A percentile compares a stretch with the other conserved stretches of the same genome.
Evolutionary conservation across 2,888 invertebrate species (phyloP).

Genomic region (Microdon myrmicae): DNA sequence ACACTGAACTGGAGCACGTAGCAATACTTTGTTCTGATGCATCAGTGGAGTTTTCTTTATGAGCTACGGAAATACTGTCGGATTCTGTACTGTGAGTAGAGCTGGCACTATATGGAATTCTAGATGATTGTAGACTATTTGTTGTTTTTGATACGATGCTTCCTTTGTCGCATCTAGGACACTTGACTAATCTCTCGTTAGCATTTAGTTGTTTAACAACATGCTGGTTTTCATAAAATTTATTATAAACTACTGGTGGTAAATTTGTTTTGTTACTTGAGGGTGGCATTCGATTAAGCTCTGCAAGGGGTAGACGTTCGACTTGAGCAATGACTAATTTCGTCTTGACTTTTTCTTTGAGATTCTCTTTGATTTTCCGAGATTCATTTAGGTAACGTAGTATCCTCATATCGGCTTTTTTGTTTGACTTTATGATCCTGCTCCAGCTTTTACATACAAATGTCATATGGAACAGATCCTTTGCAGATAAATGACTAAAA

Average conservation of each 20-base stretch:
- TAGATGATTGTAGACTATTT: conserved; percentile 1
- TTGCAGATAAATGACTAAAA: conserved; percentile 15
- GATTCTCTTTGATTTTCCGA: conserved; percentile 30
- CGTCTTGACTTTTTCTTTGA: conserved; percentile 4
- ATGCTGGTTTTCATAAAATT: conserved; percentile 28
- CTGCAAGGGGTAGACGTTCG: conserved; percentile 27
- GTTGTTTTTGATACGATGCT: conserved; percentile 24
- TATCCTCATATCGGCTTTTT: conserved; percentile 21
- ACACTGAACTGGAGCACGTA: conserved; percentile 55
- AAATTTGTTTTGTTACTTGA: conserved; percentile 1
- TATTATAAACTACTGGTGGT: conserved; percentile 4
- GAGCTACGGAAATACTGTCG: conserved; percentile 6
- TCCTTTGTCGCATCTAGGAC: conserved; percentile 31
- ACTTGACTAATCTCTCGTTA: conserved; percentile 31
- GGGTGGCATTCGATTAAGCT: conserved; percentile 14
- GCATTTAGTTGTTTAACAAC: conserved; percentile 25
- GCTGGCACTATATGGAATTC: conserved; percentile 17
- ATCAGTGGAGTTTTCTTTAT: neutral
- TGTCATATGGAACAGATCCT: conserved; percentile 27
- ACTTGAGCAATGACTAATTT: neutral
- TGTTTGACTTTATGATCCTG: conserved; percentile 29
- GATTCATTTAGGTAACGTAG: conserved; percentile 32
- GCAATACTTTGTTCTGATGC: conserved; percentile 4
- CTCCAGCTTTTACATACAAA: conserved; percentile 31
- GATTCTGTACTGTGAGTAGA: neutral